Evolutionary conservation across 2,888 invertebrate species (phyloP).

Genomic region (Crepidodera aurea): DNA sequence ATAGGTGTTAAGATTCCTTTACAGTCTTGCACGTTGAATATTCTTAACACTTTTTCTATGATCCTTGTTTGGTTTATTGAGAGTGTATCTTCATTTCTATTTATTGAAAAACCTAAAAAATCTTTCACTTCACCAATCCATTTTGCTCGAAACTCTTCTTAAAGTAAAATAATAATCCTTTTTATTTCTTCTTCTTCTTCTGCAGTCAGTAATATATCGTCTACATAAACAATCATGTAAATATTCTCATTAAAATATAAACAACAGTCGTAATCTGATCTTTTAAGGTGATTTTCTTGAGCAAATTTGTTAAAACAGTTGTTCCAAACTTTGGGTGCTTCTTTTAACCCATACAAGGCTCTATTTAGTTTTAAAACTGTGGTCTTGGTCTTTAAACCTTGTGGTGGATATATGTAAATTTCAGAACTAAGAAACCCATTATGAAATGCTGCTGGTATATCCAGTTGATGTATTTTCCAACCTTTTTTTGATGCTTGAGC

Average conservation of each 20-base stretch:
- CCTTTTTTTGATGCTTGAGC: constrained; percentile 27
- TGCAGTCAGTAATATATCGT: constrained; percentile 37
- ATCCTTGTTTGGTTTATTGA: constrained; percentile 28
- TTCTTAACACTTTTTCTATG: constrained; percentile 33
- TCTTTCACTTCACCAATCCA: constrained; percentile 31
- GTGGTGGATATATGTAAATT: constrained; percentile 30
- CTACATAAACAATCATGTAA: constrained; percentile 37
- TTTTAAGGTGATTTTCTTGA: constrained; percentile 26
- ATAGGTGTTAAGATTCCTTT: constrained; percentile 33
- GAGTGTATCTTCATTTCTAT: constrained; percentile 28
- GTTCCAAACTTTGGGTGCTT: constrained; percentile 31
- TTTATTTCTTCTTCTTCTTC: constrained; percentile 18
- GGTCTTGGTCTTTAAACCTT: constrained; percentile 26
- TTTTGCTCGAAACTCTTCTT: constrained; percentile 35
- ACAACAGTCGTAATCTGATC: constrained; percentile 21
- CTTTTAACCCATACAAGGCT: constrained; percentile 34
- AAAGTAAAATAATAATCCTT: constrained; percentile 19
- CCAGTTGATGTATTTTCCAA: constrained; percentile 30
- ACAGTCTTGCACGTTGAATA: constrained; percentile 29
- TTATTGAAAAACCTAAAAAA: constrained; percentile 34
- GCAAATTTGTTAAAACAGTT: constrained; percentile 36
- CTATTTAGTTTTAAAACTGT: constrained; percentile 29
- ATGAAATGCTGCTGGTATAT: constrained; percentile 40
- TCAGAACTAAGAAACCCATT: constrained; percentile 39
- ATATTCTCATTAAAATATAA: constrained; percentile 20